Evolutionary conservation across 2,113 vertebrate species (phyloP), one percentile per base, ranked within the genome.

Genomic region (Ranitomeya imitator): DNA sequence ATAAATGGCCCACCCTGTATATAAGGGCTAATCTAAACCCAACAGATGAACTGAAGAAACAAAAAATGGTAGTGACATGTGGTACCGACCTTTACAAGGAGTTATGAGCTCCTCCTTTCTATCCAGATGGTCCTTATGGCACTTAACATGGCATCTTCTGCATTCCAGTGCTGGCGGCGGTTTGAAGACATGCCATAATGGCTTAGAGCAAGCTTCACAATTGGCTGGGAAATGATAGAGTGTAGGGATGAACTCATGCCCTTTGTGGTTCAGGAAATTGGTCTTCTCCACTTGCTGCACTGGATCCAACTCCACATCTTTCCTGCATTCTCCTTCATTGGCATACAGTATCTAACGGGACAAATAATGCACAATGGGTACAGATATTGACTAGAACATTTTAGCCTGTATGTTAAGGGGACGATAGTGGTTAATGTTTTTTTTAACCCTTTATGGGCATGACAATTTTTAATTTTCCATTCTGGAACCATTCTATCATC

Each of bases 141-240:
- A 99, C 95, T 99, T 99, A 79, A 99, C 97, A 15, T 99, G 98
- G 95, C 98, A 99, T 90, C 96, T 96, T 90, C 98, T 96, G 93
- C 98, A 99, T 91, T 99, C 98, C 23, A 99, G 93, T 87, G 98
- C 98, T 61, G 97, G 95, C 3, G 98, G 98, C 19, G 98, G 98
- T 93, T 98, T 99, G 91, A 99, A 99, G 78, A 99, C 97, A 90
- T 99, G 96, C 98, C 98, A 99, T 79, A 99, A 95, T 45, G 98
- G 98, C 93, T 99, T 99, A 95, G 98, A 90, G 93, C 98, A 99
- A 87, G 98, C 98, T 94, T 99, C 98, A 65, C 98, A 99, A 95
- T 98, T 99, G 89, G 98, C 95, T 65, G 98, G 98, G 88, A 99
- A 99, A 93, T 99, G 98, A 94, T 99, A 99, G 65, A 99, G 95